Base-by-base conservation (phyloP, 2,113 vertebrate species). In the Synodontis membranacea region DNA sequence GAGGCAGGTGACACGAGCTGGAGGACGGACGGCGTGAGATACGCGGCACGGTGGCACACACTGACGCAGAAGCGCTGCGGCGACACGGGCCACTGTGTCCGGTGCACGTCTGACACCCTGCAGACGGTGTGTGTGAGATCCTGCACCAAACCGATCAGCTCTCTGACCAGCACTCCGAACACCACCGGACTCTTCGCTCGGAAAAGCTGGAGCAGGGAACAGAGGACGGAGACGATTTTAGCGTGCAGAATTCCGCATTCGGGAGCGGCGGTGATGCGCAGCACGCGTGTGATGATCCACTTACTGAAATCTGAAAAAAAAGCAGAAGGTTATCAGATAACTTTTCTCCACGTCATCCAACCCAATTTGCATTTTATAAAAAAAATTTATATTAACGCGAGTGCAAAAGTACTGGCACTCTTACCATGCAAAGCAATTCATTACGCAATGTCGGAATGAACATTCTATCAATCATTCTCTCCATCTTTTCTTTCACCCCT, bases 271-370 rank as follows among this genome's bases (percentile, higher is more conserved):
- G 96, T 96, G 88, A 99, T 97, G 21, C 97, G 94, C 21, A 99
- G 93, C 87, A 99, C 95, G 82, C 97, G 96, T 81, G 94, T 92
- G n/a, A 96, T 94, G 87, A 98, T 98, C 98, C 98, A 99, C 85
- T 96, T 96, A 93, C 95, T 97, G 87, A 99, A 99, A 91, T 97
- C 98, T 99, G 90, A 68, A 37, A 91, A 44, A 88, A 91, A 44
- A 88, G 86, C 1, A 7, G 10, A 31, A 70, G 10, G 44, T 39
- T 9, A 50, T 7, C 14, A 23, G 39, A 60, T 37, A 19, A 50
- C 64, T 64, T 39, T 8, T 21, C 19, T 37, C 21, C 12, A 0
- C 19, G 1, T 39, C n/a, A 5, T 66, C 4, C n/a, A 17, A 52
- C 3, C 50, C 50, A 34, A 66, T 10, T 5, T 66, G 64, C 64